Percentiles rank a stretch among this genome's conserved stretches.
Conservation (phyloP, 2,797 vertebrate genomes). For the Sebastes kiyomatsui region DNA sequence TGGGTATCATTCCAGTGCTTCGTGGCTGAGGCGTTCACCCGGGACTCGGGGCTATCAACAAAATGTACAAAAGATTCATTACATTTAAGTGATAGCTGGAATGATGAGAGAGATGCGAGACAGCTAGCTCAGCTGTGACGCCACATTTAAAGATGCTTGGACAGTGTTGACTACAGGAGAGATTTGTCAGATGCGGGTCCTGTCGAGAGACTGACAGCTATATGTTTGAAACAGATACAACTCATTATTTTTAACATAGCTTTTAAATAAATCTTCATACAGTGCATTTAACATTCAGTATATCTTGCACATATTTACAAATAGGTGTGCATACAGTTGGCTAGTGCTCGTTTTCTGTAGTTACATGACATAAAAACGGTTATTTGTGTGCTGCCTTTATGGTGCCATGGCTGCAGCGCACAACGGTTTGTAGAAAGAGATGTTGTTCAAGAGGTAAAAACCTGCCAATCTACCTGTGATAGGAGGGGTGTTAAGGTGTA, state of each 20-base stretch:
- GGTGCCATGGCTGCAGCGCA: slow-evolving; percentile 46
- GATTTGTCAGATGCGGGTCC: slow-evolving; percentile 33
- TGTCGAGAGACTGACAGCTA: slow-evolving; percentile 36
- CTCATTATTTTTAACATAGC: slow-evolving; percentile 61
- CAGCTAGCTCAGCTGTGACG: slow-evolving; percentile 21
- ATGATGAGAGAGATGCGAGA: slow-evolving; percentile 28
- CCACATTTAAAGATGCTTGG: slow-evolving; percentile 46
- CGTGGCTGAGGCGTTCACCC: slow-evolving; percentile 29
- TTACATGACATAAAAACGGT: slow-evolving; percentile 57
- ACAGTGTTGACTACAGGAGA: slow-evolving; percentile 25
- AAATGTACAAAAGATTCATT: slow-evolving; percentile 70
- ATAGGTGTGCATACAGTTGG: slow-evolving; percentile 76
- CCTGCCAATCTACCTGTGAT: slow-evolving; percentile 50
- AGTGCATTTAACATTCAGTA: slow-evolving; percentile 74
- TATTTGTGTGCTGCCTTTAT: slow-evolving; percentile 54
- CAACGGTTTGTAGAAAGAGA: slow-evolving; percentile 62
- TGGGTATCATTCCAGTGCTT: slow-evolving; percentile 44
- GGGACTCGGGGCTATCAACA: slow-evolving; percentile 60
- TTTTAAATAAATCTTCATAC: slow-evolving; percentile 68
- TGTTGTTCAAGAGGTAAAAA: slow-evolving; percentile 66
- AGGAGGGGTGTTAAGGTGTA: slow-evolving; percentile 62
- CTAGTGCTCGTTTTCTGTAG: slow-evolving; percentile 67
- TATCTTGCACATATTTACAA: slow-evolving; percentile 79
- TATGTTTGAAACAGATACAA: slow-evolving; percentile 53
- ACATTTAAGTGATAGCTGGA: slow-evolving; percentile 52